Percentiles rank a stretch among this genome's conserved stretches.
Evolutionary conservation across 2,888 invertebrate genomes (phyloP).

Genomic region (Fragum sueziense): DNA sequence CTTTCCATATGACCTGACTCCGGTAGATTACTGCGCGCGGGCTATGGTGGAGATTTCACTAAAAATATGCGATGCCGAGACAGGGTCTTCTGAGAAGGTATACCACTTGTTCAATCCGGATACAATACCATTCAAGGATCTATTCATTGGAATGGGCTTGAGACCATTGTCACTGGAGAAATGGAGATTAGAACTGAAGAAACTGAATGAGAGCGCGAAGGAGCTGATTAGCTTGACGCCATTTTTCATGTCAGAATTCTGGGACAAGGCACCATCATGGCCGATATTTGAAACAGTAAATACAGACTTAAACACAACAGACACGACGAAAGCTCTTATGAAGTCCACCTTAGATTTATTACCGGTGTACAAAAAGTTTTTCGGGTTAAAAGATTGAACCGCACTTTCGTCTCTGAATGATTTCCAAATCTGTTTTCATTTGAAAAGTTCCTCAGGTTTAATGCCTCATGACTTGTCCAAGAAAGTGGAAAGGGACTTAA

Average conservation of each 20-base stretch:
- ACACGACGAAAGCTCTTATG: conserved; percentile 55
- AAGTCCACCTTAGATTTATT: conserved; percentile 60
- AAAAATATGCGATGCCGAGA: conserved; percentile 53
- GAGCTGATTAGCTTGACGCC: conserved; percentile 66
- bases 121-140: conserved; percentile 64
- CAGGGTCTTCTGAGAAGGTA: conserved; percentile 40
- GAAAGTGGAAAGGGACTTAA: too few relatives aligned
- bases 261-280: conserved; percentile 67
- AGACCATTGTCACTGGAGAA: conserved; percentile 54
- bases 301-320: conserved; percentile 56
- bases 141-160: conserved; percentile 65
- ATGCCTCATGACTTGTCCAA: too few relatives aligned
- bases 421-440: too few relatives aligned
- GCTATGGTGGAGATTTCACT: conserved; percentile 66
- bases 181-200: conserved; percentile 62
- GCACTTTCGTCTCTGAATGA: too few relatives aligned
- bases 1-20: conserved; percentile 71
- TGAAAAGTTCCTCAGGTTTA: too few relatives aligned
- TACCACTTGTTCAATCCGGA: conserved; percentile 67
- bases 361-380: conserved; percentile 62
- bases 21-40: conserved; percentile 68
- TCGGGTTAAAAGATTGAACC: conserved; percentile 31
- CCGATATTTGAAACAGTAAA: conserved; percentile 68
- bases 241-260: conserved; percentile 66
- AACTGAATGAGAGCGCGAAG: conserved; percentile 50